phyloP scores from a whole-genome alignment of 2,888 invertebrate genomes.

The Ceriagrion tenellum region DNA sequence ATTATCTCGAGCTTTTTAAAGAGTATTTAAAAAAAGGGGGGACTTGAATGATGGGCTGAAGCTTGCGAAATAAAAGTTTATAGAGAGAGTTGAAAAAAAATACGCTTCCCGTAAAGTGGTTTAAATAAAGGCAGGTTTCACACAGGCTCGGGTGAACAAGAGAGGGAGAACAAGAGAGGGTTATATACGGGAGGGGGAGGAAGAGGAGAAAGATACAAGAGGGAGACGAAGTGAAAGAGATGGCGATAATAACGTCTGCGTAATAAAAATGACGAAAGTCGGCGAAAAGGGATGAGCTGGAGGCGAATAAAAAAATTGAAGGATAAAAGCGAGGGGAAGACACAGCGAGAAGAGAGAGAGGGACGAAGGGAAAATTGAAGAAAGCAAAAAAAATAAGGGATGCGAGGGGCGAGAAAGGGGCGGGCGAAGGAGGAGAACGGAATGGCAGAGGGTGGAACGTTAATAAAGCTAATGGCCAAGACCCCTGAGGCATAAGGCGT shows the following conservation, averaged over 20 bases:
- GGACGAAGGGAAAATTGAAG: neutral
- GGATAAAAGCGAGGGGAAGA: neutral
- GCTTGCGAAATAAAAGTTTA: neutral
- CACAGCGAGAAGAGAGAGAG: neutral
- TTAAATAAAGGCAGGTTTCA: neutral
- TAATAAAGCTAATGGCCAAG: slow-evolving; percentile 58
- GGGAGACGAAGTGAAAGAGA: slow-evolving; percentile 32
- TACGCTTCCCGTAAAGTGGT: neutral
- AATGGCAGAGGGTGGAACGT: slow-evolving; percentile 19
- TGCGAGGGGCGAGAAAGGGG: neutral
- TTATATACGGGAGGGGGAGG: neutral
- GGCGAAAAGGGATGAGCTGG: slow-evolving; percentile 7
- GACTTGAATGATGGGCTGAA: neutral
- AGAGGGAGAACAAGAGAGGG: neutral
- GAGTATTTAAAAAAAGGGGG: neutral
- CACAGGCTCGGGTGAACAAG: neutral
- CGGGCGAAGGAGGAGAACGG: neutral
- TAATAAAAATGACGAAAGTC: neutral
- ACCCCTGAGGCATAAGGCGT: neutral
- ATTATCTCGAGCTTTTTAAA: neutral
- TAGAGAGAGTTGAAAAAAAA: neutral
- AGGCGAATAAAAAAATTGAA: neutral
- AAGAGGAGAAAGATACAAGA: neutral
- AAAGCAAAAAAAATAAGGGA: neutral
- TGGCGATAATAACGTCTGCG: neutral